Percentiles rank a stretch among this genome's conserved stretches.
Evolutionary conservation across 2,113 vertebrate species (phyloP).

Genomic region (Actinemys pallida): DNA sequence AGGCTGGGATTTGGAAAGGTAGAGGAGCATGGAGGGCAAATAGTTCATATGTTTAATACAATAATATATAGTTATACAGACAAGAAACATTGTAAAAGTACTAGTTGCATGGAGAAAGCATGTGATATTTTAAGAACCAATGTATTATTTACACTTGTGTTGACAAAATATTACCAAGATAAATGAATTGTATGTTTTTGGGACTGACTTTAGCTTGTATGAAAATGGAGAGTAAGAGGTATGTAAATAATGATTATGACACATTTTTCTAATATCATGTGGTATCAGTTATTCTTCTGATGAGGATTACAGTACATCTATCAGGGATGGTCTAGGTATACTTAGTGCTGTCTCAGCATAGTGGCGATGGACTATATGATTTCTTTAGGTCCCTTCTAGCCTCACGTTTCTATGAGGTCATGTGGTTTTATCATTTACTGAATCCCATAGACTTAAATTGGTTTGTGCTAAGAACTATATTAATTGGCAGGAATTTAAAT

Average conservation of each 20-base stretch:
- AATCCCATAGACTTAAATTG: not conserved
- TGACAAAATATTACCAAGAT: not conserved
- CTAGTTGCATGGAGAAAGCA: not conserved
- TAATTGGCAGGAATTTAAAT: not conserved
- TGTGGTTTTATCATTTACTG: not conserved
- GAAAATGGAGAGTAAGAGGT: not conserved
- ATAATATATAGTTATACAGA: not conserved
- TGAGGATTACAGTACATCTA: not conserved
- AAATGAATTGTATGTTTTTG: not conserved
- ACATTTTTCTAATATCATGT: not conserved
- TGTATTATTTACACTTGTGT: not conserved
- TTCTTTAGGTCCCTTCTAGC: not conserved
- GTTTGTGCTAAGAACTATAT: not conserved
- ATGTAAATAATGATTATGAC: not conserved
- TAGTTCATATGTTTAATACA: not conserved
- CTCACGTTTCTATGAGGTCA: not conserved
- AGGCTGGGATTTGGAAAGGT: not conserved
- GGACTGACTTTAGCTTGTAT: not conserved
- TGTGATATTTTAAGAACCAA: conserved; percentile 17
- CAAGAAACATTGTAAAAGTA: not conserved
- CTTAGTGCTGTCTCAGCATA: not conserved
- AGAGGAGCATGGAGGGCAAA: not conserved
- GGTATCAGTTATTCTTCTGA: not conserved
- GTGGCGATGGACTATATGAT: not conserved
- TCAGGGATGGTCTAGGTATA: not conserved